Evolutionary conservation across 2,797 vertebrate species (phyloP), one percentile per base, ranked within the genome.

Genomic region (Odontamblyopus rebecca): DNA sequence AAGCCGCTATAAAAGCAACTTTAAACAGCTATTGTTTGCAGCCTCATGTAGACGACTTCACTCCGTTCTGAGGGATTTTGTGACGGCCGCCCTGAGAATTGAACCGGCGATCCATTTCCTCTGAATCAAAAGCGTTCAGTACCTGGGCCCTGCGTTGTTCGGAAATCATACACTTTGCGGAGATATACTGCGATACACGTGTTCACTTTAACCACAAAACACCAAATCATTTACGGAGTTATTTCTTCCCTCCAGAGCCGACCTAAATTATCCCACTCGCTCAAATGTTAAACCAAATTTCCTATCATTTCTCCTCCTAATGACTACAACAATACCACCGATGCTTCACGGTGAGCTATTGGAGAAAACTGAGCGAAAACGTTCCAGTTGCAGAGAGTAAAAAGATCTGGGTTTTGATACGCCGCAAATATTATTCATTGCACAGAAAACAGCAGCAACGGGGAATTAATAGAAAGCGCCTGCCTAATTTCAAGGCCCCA

Each of bases 401-500:
- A 38, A 67, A 57, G 23, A 81, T 79, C 18, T 18, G 30, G 12
- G 19, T 50, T 68, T 41, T 61, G 29, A 71, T 62, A 70, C 53
- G 9, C 1, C 4, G 19, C 53, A 64, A 68, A 50, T 48, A 63
- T 68, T 74, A 63, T 61, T 71, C 61, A 69, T n/a, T 18, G 16
- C 23, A 51, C 53, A 69, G 26, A 56, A 68, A 69, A 65, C 1
- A 4, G 27, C 18, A 30, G 66, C 74, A 72, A 76, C 61, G 7
- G 53, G 57, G 51, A 71, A 73, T 77, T 77, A 73, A 70, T 74
- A 53, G 53, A 59, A 68, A 74, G 13, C 60, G 54, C 68, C 70
- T 68, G 62, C 71, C 29, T 74, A 65, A 81, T 85, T 79, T 85
- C 51, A 62, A 79, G 60, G 68, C 76, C 73, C 70, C 69, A 76